Base-by-base conservation (phyloP, 2,113 vertebrate species). In the Jaculus jaculus region DNA sequence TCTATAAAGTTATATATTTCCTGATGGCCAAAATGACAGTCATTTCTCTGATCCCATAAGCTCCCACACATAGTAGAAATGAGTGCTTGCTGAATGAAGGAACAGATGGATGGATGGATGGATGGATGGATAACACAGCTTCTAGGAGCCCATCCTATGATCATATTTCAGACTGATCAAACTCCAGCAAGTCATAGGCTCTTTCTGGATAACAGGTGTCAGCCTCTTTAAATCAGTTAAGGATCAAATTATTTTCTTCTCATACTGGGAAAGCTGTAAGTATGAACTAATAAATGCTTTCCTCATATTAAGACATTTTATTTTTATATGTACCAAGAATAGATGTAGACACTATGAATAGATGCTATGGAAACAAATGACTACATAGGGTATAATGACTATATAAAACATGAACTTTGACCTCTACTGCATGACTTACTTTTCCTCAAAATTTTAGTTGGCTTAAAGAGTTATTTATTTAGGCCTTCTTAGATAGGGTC, bases 211-310 rank as follows among this genome's bases (percentile, higher is more conserved):
- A 47, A 74, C 9, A 58, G 12, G 23, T 37, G 73, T 78, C n/a
- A 47, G 61, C 28, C 77, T 85, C 74, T 77, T 93, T 79, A 24
- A 92, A 42, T 84, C 32, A 89, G 60, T 87, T 23, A 72, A 88
- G 30, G 51, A 84, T 79, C 42, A 88, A 72, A 85, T 82, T 89
- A 60, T 82, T 94, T 90, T 88, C 82, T 90, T 85, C 69, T 69
- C 63, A 73, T 37, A 51, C n/a, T 89, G 18, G 58, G 51, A 91
- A 94, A 89, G 34, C 15, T 90, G 86, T 77, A 69, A 30, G 90
- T 82, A 68, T 34, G 61, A 91, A 93, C 60, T 74, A 7, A 13
- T 37, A 90, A 73, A 30, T n/a, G 20, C 72, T 93, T 79, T 58
- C 10, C 74, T 88, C 65, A 30, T 66, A 78, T 69, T 73, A 87